Percentiles rank a stretch among this genome's conserved stretches.
Conservation (phyloP, 2,113 vertebrate species). For the Phoxinus phoxinus region DNA sequence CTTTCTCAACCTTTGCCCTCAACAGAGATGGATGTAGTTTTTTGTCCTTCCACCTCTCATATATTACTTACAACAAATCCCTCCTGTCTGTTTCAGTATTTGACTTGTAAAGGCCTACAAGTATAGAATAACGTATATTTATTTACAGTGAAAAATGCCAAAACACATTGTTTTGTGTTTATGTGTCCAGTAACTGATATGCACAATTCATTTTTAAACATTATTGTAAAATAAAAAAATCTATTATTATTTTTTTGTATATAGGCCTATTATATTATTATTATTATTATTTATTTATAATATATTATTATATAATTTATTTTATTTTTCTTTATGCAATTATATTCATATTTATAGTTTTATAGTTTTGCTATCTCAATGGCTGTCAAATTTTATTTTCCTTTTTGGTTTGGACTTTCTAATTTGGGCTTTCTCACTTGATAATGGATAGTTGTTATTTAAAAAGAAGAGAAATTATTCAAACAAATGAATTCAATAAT, state of each 20-base stretch:
- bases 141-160: neutral
- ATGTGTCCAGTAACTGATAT: neutral
- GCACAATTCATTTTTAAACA: neutral
- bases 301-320: too few species aligned
- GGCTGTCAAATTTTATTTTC: too few species aligned
- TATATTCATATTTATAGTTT: too few species aligned
- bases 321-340: too few species aligned
- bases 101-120: neutral
- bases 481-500: neutral
- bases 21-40: constrained; percentile 38
- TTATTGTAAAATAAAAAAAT: neutral
- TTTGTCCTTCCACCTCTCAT: neutral
- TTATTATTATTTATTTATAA: neutral
- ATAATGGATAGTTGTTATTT: too few species aligned
- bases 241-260: neutral
- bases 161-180: neutral
- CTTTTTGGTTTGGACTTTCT: too few species aligned
- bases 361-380: too few species aligned
- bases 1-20: constrained; percentile 45
- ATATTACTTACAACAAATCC: neutral
- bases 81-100: neutral
- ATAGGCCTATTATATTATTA: neutral
- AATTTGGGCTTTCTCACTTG: too few species aligned
- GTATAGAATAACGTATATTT: neutral
- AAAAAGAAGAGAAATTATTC: too few species aligned